Conservation (phyloP, 2,797 vertebrate species). For the Apogon hyalosoma region DNA sequence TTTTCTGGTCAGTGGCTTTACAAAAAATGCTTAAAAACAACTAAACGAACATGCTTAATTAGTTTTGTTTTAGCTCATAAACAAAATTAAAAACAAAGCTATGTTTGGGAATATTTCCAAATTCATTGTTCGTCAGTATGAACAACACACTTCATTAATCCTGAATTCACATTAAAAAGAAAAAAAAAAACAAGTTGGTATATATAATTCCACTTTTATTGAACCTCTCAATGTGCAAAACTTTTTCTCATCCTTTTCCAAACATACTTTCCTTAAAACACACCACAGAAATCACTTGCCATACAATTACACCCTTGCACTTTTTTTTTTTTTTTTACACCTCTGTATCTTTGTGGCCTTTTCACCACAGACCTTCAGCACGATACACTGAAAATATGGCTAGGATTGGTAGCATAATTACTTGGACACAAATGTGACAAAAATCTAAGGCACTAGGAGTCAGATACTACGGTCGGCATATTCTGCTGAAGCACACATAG, state of each 20-base stretch:
- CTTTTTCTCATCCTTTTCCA: slow-evolving; percentile 37
- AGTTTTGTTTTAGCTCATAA: no score
- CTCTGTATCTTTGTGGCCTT: slow-evolving; percentile 37
- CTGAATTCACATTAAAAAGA: no score
- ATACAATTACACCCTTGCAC: slow-evolving; percentile 30
- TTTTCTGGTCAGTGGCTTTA: no score
- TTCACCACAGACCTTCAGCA: slow-evolving; percentile 39
- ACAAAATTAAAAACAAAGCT: no score
- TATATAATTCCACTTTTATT: slow-evolving; percentile 56
- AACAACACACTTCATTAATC: no score
- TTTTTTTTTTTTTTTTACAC: slow-evolving; percentile 40
- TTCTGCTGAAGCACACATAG: slow-evolving; percentile 66
- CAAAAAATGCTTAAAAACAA: no score
- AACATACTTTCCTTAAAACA: slow-evolving; percentile 35
- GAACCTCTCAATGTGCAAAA: slow-evolving; percentile 67
- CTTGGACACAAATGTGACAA: slow-evolving; percentile 66
- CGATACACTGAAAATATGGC: slow-evolving; percentile 74
- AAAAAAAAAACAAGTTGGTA: no score
- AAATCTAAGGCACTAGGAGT: slow-evolving; percentile 75
- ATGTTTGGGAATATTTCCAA: no score
- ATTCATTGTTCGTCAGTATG: no score
- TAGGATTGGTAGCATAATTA: slow-evolving; percentile 77
- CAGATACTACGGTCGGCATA: slow-evolving; percentile 48
- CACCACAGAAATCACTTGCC: slow-evolving; percentile 24
- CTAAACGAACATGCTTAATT: no score